Evolutionary conservation across 2,797 vertebrate species (phyloP), one percentile per base, ranked within the genome.

Genomic region (Pogonophryne albipinna): DNA sequence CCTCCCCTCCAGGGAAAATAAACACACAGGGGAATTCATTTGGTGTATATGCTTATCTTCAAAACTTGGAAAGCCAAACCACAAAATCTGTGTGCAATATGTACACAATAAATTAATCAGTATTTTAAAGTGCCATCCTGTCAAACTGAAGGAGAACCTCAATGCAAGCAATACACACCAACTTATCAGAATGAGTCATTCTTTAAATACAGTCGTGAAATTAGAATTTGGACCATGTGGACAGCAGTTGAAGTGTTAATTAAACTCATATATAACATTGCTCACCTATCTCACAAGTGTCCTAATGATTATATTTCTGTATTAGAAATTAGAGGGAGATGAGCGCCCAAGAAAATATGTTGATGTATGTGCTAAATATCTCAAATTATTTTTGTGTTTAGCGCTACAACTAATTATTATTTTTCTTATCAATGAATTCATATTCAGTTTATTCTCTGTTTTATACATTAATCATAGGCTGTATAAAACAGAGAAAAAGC

Each of bases 101-200:
- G 56, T 61, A 38, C 15, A 71, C 4, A 4, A 75, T 23, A n/a
- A 34, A 56, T 57, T 38, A 75, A 42, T 46, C 15, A 20, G 1
- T 10, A 17, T 66, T 75, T 60, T 8, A 56, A 62, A 52, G 57
- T 71, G 41, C 20, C 51, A 60, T 15, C 42, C 10, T 10, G 66
- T 69, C 27, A 42, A 62, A 74, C 73, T 82, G 70, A 70, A 47
- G 66, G 23, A 57, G 58, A 55, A 44, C 56, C 52, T 49, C 2
- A 15, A 51, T 44, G 34, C 41, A 45, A 47, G 31, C 34, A 45
- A 31, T 11, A 38, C 31, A 61, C 41, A n/a, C 51, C 67, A 34
- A 70, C 34, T 58, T 19, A 46, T 17, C 51, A 66, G 13, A 45
- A 53, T 51, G 44, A 51, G 19, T 52, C 46, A 74, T 45, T 50